These are phyloP conservation scores for human (Homo sapiens) DNA, from an alignment of 2,113 vertebrate species.

Conservation along the genomic window GRCh38 chr14:52626501-52627000, in stretches of 20 bases:
- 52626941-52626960: slow-evolving; percentile 3
- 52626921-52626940: slow-evolving; percentile 11
- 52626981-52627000: not conserved
- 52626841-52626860: not conserved
- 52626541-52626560: slow-evolving; percentile 2
- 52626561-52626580: not conserved
- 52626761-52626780: not conserved
- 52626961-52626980: not conserved
- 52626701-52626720: not conserved
- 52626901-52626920: not conserved
- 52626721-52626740: not conserved
- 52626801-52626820: not conserved
- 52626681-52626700: not conserved
- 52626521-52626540: not conserved
- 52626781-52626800: slow-evolving; percentile 13
- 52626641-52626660: not conserved
- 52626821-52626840: slow-evolving; percentile 12
- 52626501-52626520: not conserved
- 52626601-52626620: not conserved
- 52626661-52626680: slow-evolving; percentile 35
- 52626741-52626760: not conserved
- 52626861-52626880: not conserved
- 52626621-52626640: not conserved
- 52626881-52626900: not conserved
- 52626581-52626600: not conserved